phyloP scores from a whole-genome alignment of 2,113 vertebrate genomes.

The Apteryx owenii region DNA sequence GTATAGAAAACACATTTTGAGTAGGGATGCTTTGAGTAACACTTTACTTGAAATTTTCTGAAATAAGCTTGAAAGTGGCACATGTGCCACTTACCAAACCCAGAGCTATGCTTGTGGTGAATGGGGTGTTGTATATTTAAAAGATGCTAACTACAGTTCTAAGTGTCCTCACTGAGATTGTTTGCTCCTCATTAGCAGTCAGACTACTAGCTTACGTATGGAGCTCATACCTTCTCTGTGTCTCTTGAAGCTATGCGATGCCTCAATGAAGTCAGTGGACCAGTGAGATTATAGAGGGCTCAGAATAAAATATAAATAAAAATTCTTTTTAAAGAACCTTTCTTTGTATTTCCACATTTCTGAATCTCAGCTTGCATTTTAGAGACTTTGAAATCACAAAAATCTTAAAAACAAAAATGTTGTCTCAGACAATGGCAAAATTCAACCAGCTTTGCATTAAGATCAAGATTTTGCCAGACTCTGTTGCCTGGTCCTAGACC shows the following conservation, averaged over 20 bases:
- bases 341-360: neutral
- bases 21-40: neutral
- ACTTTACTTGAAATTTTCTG: neutral
- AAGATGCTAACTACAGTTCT: neutral
- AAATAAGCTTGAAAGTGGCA: neutral
- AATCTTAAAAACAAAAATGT: neutral
- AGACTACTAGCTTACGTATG: neutral
- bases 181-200: neutral
- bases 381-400: neutral
- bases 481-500: neutral
- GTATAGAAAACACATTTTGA: neutral
- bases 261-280: neutral
- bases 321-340: neutral
- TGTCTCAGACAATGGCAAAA: neutral
- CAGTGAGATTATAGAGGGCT: neutral
- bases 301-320: neutral
- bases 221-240: neutral
- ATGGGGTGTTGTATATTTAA: neutral
- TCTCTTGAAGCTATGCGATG: neutral
- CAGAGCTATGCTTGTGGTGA: neutral
- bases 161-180: neutral
- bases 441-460: neutral
- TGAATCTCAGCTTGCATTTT: neutral
- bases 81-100: neutral
- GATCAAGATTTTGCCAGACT: neutral